Evolutionary conservation across 2,888 invertebrate species (phyloP), one percentile per base, ranked within the genome.

Genomic region (Liodrosophila aerea): DNA sequence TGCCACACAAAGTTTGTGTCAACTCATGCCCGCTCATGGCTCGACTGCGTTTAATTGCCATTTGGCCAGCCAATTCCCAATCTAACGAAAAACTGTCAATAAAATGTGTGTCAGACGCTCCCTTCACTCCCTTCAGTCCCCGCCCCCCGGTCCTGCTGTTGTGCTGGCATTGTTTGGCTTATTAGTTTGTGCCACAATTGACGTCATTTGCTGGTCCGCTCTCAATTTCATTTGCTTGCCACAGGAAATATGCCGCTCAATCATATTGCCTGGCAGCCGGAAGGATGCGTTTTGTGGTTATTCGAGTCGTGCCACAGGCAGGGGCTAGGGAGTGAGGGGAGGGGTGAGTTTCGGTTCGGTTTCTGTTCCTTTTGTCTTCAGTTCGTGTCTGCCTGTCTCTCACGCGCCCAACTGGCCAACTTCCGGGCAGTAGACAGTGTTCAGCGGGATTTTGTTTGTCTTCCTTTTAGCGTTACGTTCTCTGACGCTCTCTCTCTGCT

Each of bases 201-300:
- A 69, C 68, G 68, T 69, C 68, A 64, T 51, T 13, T 30, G 44
- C 15, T 51, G 50, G 22, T 11, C 22, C 16, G 22, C 22, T 30
- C 39, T 27, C 49, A 12, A 16, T 43, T 57, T 63, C 46, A 9
- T 62, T 53, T 18, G 11, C 16, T 61, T 46, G 31, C 34, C 41
- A 36, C 67, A 69, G 67, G 64, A 67, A 70, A 34, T 11, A 37
- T 34, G 62, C 15, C 22, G 73, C 41, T 71, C 61, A 54, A 47
- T 52, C 68, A 59, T 50, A 30, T 46, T 40, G n/a, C 30, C 22
- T 47, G 61, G n/a, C 30, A 11, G 58, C 15, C 53, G 73, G 54
- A 67, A 67, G 68, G 73, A 67, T 73, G 68, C 57, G 68, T 64
- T 63, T 62, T 66, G 71, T 62, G 62, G 66, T 49, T n/a, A n/a